These are phyloP conservation scores for Procavia capensis DNA, from an alignment of 2,113 vertebrate genomes.

Conservation along the genomic window DNA sequence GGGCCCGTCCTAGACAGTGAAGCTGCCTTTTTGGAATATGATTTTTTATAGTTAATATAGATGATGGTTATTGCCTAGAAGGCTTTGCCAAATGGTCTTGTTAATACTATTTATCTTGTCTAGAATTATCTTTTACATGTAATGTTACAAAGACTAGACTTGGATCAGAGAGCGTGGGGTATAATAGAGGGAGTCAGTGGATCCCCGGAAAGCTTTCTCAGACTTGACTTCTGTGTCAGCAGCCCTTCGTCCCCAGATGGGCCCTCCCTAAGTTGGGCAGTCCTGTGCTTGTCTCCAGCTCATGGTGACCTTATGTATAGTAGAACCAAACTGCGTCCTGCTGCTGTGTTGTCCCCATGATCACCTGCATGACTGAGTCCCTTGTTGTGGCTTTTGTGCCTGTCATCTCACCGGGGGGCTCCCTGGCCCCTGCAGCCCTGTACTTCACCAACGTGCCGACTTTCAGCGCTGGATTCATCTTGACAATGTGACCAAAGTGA, in stretches of 20 bases:
- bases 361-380: neutral
- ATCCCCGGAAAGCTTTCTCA: neutral
- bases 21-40: slow-evolving; percentile 72
- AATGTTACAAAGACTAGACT: neutral
- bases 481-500: too few species aligned
- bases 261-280: neutral
- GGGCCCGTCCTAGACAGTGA: slow-evolving; percentile 55
- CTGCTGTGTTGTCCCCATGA: neutral
- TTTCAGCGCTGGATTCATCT: too few species aligned
- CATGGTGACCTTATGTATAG: neutral
- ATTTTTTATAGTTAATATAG: slow-evolving; percentile 71
- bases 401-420: neutral
- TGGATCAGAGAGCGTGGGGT: neutral
- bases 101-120: neutral
- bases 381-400: neutral
- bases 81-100: slow-evolving; percentile 12
- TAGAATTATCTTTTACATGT: neutral
- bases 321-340: neutral
- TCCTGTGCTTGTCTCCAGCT: neutral
- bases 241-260: neutral
- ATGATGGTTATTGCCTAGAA: neutral
- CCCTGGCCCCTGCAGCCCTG: neutral
- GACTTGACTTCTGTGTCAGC: neutral
- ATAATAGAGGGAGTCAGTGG: neutral
- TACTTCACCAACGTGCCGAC: neutral